These are phyloP conservation scores for Lampris incognitus DNA, from an alignment of 2,113 vertebrate genomes.

Conservation along the genomic window DNA sequence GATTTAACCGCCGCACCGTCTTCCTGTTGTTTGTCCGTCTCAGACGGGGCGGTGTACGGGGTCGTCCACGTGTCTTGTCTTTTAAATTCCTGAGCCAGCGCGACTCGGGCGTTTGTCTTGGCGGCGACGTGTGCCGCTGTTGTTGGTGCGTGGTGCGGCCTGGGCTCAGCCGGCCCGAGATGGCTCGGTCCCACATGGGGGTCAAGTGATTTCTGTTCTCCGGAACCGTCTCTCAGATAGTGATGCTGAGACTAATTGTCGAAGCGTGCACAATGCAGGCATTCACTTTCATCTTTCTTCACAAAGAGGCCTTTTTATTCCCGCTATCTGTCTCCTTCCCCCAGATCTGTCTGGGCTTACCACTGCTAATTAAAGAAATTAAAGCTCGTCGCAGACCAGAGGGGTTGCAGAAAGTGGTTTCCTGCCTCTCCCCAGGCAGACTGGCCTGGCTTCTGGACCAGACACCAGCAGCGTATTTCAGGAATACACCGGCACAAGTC, in stretches of 20 bases:
- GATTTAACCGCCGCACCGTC: slow-evolving; percentile 16
- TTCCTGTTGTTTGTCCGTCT: slow-evolving; percentile 35
- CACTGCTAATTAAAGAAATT: slow-evolving; percentile 46
- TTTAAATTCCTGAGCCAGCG: slow-evolving; percentile 66
- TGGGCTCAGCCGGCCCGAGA: slow-evolving; percentile 61
- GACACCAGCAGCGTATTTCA: not conserved
- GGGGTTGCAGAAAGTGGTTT: slow-evolving; percentile 42
- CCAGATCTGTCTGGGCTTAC: slow-evolving; percentile 50
- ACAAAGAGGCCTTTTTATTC: slow-evolving; percentile 80
- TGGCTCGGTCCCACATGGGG: slow-evolving; percentile 65
- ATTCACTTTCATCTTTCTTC: slow-evolving; percentile 78
- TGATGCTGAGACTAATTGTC: slow-evolving; percentile 79
- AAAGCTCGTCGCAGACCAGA: slow-evolving; percentile 46
- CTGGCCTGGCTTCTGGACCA: slow-evolving; percentile 17
- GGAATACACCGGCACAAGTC: too few relatives aligned
- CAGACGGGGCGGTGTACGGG: slow-evolving; percentile 15
- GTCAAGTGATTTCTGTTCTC: slow-evolving; percentile 78
- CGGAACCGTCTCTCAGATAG: slow-evolving; percentile 70
- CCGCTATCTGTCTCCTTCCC: slow-evolving; percentile 28
- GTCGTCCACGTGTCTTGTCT: slow-evolving; percentile 39
- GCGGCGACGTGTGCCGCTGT: slow-evolving; percentile 66
- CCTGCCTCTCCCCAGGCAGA: slow-evolving; percentile 7
- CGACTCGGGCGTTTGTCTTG: slow-evolving; percentile 70
- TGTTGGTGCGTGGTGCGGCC: slow-evolving; percentile 69
- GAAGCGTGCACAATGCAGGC: slow-evolving; percentile 79